Conservation (phyloP, 2,797 vertebrate genomes). For the Sciaenops ocellatus region DNA sequence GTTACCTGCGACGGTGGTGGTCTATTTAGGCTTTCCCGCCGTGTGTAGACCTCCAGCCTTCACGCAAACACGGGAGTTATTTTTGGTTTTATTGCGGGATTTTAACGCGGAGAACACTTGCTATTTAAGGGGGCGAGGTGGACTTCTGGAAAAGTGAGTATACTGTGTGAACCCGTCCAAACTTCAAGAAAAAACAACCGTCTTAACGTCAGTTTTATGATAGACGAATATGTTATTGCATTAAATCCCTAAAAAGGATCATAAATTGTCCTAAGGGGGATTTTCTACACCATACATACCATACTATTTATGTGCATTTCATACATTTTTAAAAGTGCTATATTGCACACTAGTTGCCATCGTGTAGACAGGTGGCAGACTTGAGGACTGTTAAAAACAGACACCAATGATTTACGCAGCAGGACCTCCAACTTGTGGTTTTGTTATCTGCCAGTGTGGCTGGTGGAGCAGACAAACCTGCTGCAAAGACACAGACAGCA, state of each 20-base stretch:
- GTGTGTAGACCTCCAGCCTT: not conserved
- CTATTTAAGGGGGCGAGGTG: not conserved
- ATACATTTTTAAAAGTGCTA: not conserved
- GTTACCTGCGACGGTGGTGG: not conserved
- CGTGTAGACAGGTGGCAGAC: not conserved
- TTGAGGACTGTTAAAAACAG: not conserved
- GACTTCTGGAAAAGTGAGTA: slow-evolving; percentile 37
- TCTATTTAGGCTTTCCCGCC: not conserved
- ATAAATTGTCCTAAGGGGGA: not conserved
- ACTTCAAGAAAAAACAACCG: not conserved
- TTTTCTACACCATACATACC: not conserved
- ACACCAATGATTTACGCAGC: slow-evolving; percentile 22
- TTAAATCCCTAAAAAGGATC: not conserved
- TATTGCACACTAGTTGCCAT: not conserved
- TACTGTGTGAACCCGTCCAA: not conserved
- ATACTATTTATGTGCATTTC: not conserved
- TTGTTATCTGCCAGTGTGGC: slow-evolving; percentile 17
- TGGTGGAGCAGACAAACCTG: slow-evolving; percentile 44
- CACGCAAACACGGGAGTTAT: not conserved
- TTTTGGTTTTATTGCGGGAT: not conserved
- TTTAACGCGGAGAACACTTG: not conserved
- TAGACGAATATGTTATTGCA: not conserved
- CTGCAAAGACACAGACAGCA: slow-evolving; percentile 28
- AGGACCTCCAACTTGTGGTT: slow-evolving; percentile 52
- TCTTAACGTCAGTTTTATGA: not conserved